Conservation (phyloP, 2,888 invertebrate species). For the Diogma glabrata region DNA sequence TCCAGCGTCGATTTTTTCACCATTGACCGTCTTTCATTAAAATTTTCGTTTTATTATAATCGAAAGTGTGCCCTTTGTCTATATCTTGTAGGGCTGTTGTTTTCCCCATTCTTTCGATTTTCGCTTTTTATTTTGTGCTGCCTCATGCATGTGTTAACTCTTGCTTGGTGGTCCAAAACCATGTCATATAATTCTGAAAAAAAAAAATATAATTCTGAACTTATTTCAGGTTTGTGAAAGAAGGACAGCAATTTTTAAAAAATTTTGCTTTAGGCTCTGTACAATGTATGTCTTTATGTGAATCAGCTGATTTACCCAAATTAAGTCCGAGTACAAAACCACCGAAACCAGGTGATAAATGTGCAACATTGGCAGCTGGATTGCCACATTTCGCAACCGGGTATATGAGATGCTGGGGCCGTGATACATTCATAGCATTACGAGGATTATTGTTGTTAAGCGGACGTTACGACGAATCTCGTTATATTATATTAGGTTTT, state of each 20-base stretch:
- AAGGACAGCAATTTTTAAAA: slow-evolving; percentile 67
- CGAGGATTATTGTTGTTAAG: slow-evolving; percentile 82
- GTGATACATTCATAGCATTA: slow-evolving; percentile 93
- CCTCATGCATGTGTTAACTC: too few relatives aligned
- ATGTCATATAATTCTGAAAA: too few relatives aligned
- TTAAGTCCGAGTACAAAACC: slow-evolving; percentile 57
- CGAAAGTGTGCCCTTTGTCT: too few relatives aligned
- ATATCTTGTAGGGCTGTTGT: too few relatives aligned
- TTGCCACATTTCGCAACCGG: slow-evolving; percentile 82
- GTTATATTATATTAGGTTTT: slow-evolving; percentile 81
- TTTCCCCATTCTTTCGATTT: too few relatives aligned
- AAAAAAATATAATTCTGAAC: too few relatives aligned
- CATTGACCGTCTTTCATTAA: too few relatives aligned
- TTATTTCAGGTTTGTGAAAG: too few relatives aligned
- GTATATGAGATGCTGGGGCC: slow-evolving; percentile 97
- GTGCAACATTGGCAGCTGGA: slow-evolving; percentile 56
- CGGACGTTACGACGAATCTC: slow-evolving; percentile 75
- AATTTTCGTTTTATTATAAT: too few relatives aligned
- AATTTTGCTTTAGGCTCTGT: slow-evolving; percentile 73
- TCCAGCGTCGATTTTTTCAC: too few relatives aligned
- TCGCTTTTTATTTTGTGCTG: not conserved
- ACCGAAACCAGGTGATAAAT: slow-evolving; percentile 51
- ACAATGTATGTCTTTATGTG: slow-evolving; percentile 68
- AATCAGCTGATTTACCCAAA: slow-evolving; percentile 67
- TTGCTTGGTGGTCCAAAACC: too few relatives aligned